Evolutionary conservation across 2,113 vertebrate species (phyloP).

Genomic region (Diphyllodes magnificus): DNA sequence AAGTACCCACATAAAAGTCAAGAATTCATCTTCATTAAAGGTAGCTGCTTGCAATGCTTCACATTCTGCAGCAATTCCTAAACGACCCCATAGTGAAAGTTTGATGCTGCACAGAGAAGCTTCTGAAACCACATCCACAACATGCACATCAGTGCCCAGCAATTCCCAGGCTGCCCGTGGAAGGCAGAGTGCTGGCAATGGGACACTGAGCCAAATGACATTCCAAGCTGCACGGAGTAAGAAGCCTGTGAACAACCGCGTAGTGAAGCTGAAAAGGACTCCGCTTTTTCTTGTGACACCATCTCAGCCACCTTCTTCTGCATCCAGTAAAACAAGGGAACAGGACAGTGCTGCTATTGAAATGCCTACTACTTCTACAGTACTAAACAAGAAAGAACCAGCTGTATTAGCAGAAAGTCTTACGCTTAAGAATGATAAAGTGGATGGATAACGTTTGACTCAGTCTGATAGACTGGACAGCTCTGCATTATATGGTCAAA

Average conservation of each 20-base stretch:
- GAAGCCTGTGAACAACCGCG: not conserved
- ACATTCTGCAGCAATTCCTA: not conserved
- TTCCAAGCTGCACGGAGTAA: not conserved
- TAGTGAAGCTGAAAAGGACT: conserved; percentile 67
- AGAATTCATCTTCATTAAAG: conserved; percentile 63
- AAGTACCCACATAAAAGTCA: conserved; percentile 70
- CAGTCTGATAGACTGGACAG: not conserved
- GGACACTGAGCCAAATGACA: not conserved
- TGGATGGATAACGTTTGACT: not conserved
- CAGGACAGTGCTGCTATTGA: not conserved
- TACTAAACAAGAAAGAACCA: not conserved
- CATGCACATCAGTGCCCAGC: not conserved
- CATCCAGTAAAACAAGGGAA: not conserved
- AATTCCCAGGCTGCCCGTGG: not conserved
- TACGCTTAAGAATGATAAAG: not conserved
- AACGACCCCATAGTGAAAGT: not conserved
- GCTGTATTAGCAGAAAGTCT: not conserved
- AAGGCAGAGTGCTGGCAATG: not conserved
- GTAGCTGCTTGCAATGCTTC: not conserved
- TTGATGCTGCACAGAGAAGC: not conserved
- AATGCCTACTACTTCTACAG: not conserved
- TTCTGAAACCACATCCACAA: not conserved
- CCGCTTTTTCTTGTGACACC: not conserved
- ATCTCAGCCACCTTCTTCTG: not conserved
- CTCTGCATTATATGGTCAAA: not conserved